Evolutionary conservation across 2,113 vertebrate genomes (phyloP).

Genomic region (Henicopernis longicauda): DNA sequence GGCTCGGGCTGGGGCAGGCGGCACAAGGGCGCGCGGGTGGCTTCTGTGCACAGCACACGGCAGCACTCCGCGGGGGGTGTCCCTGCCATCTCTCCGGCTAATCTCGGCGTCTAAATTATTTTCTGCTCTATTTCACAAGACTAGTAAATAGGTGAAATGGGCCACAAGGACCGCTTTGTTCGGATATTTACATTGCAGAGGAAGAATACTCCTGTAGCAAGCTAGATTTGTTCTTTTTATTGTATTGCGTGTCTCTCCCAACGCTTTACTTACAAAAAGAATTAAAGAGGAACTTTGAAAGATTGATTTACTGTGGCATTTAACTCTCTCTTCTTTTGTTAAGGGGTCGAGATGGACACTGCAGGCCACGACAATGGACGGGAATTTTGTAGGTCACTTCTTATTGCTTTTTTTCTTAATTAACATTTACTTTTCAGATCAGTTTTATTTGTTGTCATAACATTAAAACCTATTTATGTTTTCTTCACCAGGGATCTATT

Average conservation of each 20-base stretch:
- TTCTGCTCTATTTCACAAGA: background rate
- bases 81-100: background rate
- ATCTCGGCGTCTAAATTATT: background rate
- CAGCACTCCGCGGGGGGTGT: background rate
- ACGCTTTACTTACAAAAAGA: background rate
- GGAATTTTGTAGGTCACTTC: conserved; percentile 84
- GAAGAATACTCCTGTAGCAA: background rate
- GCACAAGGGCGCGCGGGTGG: accelerated
- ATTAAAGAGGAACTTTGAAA: background rate
- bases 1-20: accelerated
- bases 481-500: conserved; percentile 74
- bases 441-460: background rate
- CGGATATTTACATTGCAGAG: background rate
- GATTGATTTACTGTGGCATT: background rate
- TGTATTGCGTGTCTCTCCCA: background rate
- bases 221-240: background rate
- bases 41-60: accelerated
- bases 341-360: conserved; percentile 96
- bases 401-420: background rate
- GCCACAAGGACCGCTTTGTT: background rate
- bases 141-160: background rate
- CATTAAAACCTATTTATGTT: background rate
- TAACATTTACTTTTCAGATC: background rate
- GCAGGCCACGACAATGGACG: conserved; percentile 89
- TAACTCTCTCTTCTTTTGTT: background rate